Evolutionary conservation across 2,888 invertebrate species (phyloP).

Genomic region (Pollenia angustigena): DNA sequence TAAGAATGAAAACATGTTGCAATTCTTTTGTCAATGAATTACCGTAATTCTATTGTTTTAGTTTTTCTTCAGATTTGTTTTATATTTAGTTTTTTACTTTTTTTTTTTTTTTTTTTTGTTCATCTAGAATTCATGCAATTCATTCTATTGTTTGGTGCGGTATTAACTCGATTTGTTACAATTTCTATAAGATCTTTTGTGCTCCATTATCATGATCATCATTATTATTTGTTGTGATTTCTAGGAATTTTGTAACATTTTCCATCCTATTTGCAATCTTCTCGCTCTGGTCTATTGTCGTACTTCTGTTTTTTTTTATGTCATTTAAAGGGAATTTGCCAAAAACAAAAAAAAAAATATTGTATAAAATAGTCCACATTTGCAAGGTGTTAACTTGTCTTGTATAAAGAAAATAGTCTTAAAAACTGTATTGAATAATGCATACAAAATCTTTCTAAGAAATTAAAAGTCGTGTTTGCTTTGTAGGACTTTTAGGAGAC

Average conservation of each 20-base stretch:
- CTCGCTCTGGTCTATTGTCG: slow-evolving; percentile 42
- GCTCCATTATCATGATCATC: slow-evolving; percentile 47
- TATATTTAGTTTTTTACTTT: slow-evolving; percentile 17
- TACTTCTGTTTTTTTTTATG: slow-evolving; percentile 47
- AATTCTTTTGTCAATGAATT: slow-evolving; percentile 73
- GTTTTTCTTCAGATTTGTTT: background rate
- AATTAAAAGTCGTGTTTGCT: slow-evolving; percentile 16
- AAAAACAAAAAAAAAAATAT: slow-evolving; percentile 24
- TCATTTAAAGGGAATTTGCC: slow-evolving; percentile 66
- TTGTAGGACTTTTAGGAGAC: background rate
- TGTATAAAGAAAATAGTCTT: slow-evolving; percentile 1
- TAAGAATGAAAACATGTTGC: slow-evolving; percentile 50
- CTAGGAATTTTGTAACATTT: slow-evolving; percentile 62
- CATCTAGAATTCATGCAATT: slow-evolving; percentile 61
- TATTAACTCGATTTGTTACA: slow-evolving; percentile 72
- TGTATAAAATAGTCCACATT: slow-evolving; percentile 24
- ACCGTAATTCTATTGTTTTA: slow-evolving; percentile 70
- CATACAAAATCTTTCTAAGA: slow-evolving; percentile 44
- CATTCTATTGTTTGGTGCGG: slow-evolving; percentile 57
- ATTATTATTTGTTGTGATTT: slow-evolving; percentile 61
- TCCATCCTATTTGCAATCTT: slow-evolving; percentile 16
- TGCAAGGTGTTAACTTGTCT: slow-evolving; percentile 69
- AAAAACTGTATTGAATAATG: slow-evolving; percentile 16
- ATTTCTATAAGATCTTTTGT: slow-evolving; percentile 64
- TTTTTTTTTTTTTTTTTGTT: slow-evolving; percentile 18